Evolutionary conservation across 1,140 invertebrate genomes (phyloP).

Genomic region (Cataglyphis hispanica): DNA sequence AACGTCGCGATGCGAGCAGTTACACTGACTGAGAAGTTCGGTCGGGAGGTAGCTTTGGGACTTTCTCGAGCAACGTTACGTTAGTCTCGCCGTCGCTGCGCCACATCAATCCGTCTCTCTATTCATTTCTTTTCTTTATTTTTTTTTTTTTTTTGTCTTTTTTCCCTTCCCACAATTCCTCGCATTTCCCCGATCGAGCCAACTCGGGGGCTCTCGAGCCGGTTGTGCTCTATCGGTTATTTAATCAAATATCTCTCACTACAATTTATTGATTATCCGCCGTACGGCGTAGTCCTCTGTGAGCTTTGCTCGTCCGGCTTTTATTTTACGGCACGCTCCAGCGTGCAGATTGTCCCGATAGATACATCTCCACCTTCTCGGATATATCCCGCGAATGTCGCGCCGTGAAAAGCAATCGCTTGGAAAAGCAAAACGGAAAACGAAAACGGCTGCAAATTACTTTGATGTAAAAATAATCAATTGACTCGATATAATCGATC

Average conservation of each 20-base stretch:
- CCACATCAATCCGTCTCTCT: neutral
- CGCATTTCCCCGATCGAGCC: neutral
- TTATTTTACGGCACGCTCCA: constrained; percentile 6
- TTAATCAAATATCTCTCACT: constrained; percentile 45
- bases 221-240: constrained; percentile 51
- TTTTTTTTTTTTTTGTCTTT: neutral
- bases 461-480: constrained; percentile 1
- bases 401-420: neutral
- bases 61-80: constrained; percentile 43
- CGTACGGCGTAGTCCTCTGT: neutral
- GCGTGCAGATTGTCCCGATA: constrained; percentile 38
- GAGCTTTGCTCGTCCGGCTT: neutral
- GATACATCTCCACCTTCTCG: neutral
- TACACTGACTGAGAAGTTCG: constrained; percentile 55
- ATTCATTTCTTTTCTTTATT: neutral
- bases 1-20: constrained; percentile 23
- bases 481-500: neutral
- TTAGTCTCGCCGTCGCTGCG: constrained; percentile 18
- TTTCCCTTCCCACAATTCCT: neutral
- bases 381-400: constrained; percentile 31
- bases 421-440: neutral
- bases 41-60: neutral
- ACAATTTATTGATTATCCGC: constrained; percentile 33
- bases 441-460: neutral
- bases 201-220: constrained; percentile 9